Evolutionary conservation across 35 echinoderm and acorn worm species (phyloP), one percentile per base, ranked within the genome.

Genomic region (Lytechinus pictus): DNA sequence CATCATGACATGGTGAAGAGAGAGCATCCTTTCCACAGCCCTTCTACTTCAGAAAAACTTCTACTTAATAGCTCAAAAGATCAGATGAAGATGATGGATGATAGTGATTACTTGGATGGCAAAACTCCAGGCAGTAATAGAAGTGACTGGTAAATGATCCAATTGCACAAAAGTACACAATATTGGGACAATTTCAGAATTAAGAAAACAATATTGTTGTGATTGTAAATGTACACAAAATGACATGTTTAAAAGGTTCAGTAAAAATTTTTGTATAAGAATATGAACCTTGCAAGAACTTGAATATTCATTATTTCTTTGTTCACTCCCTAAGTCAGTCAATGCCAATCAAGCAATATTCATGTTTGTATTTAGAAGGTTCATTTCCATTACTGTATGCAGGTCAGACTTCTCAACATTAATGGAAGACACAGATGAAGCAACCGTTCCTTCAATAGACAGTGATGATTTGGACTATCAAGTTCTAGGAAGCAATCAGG

Each of bases 361-460:
- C 56, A 58, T 58, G 56, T 58, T 58, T 58, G 56, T 58, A 58
- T 58, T 13, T 10, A 58, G 13, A 58, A 58, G 56, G 56, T 13
- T 58, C 56, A 58, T 58, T 13, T 13, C 9, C 56, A 79, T 79
- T 79, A 79, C 21, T 16, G 57, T 10, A 79, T 24, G 66, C 66
- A 79, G 66, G 66, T 79, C 66, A 5, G 66, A 79, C 8, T 24
- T 79, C 2, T 79, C 66, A 24, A 79, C 66, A 79, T 5, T 79
- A 79, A 79, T 79, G 66, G 66, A 79, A 79, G 66, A 79, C 21
- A 79, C 88, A 90, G 88, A 90, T 90, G 88, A 90, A 33, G 88
- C 88, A 52, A 90, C 88, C 52, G 88, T 90, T 44, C 88, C 88
- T 6, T 90, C 88, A 52, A 54, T 90, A 52, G 52, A 90, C 4